phyloP scores from a whole-genome alignment of 2,113 vertebrate genomes.

The Empidonax alnorum region DNA sequence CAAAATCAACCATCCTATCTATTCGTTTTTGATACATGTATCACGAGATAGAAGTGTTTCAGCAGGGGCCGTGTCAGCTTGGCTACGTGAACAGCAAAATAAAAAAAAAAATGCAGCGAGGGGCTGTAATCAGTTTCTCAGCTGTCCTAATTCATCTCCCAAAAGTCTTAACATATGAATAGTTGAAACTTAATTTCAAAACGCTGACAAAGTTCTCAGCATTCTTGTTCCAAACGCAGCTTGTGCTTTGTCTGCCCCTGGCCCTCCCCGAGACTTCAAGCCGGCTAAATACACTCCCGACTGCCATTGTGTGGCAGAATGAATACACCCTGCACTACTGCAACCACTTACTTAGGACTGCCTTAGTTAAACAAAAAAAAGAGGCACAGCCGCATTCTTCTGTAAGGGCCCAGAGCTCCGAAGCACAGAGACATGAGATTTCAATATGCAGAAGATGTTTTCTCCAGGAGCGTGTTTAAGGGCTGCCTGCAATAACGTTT shows the following conservation, averaged over 20 bases:
- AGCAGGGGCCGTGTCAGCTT: background rate
- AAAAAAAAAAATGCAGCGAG: background rate
- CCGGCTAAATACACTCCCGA: background rate
- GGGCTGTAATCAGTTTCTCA: slow-evolving; percentile 27
- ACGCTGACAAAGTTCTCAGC: slow-evolving; percentile 17
- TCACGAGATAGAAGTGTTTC: slow-evolving; percentile 29
- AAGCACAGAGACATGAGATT: background rate
- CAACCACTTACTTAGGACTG: background rate
- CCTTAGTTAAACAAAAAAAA: background rate
- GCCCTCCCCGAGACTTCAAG: background rate
- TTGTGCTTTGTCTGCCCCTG: slow-evolving; percentile 10
- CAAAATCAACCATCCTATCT: slow-evolving; percentile 47
- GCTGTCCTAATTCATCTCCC: slow-evolving; percentile 40
- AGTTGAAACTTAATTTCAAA: slow-evolving; percentile 54
- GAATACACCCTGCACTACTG: background rate
- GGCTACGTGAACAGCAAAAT: background rate
- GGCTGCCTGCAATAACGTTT: background rate
- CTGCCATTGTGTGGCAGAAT: background rate
- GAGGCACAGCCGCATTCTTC: background rate
- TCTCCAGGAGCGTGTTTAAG: background rate
- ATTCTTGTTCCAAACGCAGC: background rate
- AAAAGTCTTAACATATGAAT: slow-evolving; percentile 51
- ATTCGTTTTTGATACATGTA: slow-evolving; percentile 49
- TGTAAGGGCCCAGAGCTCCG: background rate
- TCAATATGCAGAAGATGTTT: background rate